A percentile compares a stretch with the other conserved stretches of the same genome.
Conservation (phyloP, 2,113 vertebrate genomes). For the Callospermophilus lateralis region DNA sequence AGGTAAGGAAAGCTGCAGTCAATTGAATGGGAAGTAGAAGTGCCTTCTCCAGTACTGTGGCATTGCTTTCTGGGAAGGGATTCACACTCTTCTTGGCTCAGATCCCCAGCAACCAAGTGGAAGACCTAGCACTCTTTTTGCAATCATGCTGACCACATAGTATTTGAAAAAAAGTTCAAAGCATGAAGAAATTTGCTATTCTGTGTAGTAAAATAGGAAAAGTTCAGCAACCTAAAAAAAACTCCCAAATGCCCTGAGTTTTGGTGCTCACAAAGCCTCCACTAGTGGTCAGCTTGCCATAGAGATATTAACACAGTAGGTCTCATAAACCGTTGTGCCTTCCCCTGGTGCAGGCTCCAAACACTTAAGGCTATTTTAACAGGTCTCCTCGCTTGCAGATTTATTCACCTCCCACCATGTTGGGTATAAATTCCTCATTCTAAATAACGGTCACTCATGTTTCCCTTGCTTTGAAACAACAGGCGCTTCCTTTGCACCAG, state of each 20-base stretch:
- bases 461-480: slow-evolving; percentile 36
- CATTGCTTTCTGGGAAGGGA: slow-evolving; percentile 5
- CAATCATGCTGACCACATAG: neutral
- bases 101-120: slow-evolving; percentile 39
- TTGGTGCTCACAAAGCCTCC: neutral
- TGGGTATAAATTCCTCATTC: slow-evolving; percentile 46
- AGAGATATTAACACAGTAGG: neutral
- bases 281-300: neutral
- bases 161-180: neutral
- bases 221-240: neutral
- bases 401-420: slow-evolving; percentile 54
- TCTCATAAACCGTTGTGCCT: neutral
- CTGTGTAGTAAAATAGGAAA: neutral
- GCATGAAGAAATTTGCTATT: neutral
- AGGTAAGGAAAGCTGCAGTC: neutral
- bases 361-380: slow-evolving; percentile 41
- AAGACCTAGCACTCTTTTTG: slow-evolving; percentile 9
- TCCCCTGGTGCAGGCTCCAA: neutral
- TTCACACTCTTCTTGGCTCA: slow-evolving; percentile 1
- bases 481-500: slow-evolving; percentile 53
- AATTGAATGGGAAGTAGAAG: neutral
- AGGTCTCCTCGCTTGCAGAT: slow-evolving; percentile 58
- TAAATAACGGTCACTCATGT: slow-evolving; percentile 64
- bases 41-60: neutral
- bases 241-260: neutral